Evolutionary conservation across 2,888 invertebrate species (phyloP).

Genomic region (Tachina grossa): DNA sequence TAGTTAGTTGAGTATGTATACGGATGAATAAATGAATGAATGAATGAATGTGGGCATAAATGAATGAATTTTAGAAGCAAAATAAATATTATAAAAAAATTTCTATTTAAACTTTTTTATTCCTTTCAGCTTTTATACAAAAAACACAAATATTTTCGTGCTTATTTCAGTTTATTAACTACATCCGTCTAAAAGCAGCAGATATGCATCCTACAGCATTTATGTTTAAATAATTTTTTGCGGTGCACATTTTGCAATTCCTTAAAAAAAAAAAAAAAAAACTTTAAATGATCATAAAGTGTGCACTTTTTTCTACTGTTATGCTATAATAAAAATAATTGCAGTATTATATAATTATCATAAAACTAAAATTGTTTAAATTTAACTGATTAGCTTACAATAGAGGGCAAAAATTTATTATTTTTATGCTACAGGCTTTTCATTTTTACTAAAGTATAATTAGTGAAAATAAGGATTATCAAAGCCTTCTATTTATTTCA

Average conservation of each 20-base stretch:
- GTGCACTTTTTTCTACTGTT: conserved; percentile 13
- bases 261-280: conserved; percentile 18
- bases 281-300: conserved; percentile 56
- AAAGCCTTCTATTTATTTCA: too few species aligned
- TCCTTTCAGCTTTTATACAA: conserved; percentile 3
- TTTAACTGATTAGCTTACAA: too few species aligned
- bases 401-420: too few species aligned
- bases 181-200: conserved; percentile 58
- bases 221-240: background rate
- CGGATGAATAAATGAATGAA: conserved; percentile 28
- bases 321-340: background rate
- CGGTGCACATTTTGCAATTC: conserved; percentile 14
- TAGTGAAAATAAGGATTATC: too few species aligned
- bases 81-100: conserved; percentile 3
- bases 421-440: too few species aligned
- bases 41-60: conserved; percentile 50
- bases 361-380: background rate
- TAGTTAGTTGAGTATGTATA: conserved; percentile 8
- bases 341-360: too few species aligned
- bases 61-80: conserved; percentile 34
- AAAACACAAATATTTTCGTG: conserved; percentile 16
- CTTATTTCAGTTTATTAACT: conserved; percentile 49
- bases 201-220: conserved; percentile 12
- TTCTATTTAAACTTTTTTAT: conserved; percentile 52
- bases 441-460: too few species aligned